Evolutionary conservation across 2,113 vertebrate genomes (phyloP), one percentile per base, ranked within the genome.

Genomic region (Pipra filicauda): DNA sequence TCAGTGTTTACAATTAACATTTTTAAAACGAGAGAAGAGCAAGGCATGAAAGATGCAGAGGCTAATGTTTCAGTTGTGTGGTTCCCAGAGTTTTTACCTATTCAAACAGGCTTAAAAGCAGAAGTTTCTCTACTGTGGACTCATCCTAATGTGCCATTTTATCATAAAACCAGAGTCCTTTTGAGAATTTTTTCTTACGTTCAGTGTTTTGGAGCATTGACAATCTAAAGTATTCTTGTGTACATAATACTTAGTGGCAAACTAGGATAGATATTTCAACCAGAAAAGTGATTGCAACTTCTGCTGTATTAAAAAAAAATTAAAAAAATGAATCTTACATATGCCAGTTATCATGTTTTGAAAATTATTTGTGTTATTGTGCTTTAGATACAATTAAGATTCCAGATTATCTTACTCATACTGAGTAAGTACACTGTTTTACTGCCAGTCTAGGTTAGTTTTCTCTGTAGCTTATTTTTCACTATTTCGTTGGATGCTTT

Each of bases 381-480:
- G n/a, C 55, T 84, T 91, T 73, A 84, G 62, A 71, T 77, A 66
- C 1, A 3, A 59, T 61, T 91, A 85, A 85, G 30, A 70, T 59
- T 91, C 20, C 49, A 83, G 37, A 59, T 78, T 81, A 76, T 84
- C 7, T 91, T 41, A 62, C 27, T 59, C 20, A 18, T 33, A 85
- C 46, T 58, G 35, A 91, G 33, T 69, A 86, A 74, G n/a, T 51
- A 75, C 15, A 33, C 6, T 41, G 41, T 67, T 88, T 43, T n/a
- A n/a, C 54, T 78, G 72, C 49, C 79, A 94, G 54, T 58, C 67
- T 79, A 74, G 28, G 58, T 67, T 91, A 82, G 76, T 59, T 92
- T 94, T 96, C 54, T 89, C 48, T 80, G 44, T 51, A 72, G 27
- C 55, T 88, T 94, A 28, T 94, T 97, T 94, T 59, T 78, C 35